Base-by-base conservation (phyloP, 2,113 vertebrate species). In the Phoenicopterus ruber region DNA sequence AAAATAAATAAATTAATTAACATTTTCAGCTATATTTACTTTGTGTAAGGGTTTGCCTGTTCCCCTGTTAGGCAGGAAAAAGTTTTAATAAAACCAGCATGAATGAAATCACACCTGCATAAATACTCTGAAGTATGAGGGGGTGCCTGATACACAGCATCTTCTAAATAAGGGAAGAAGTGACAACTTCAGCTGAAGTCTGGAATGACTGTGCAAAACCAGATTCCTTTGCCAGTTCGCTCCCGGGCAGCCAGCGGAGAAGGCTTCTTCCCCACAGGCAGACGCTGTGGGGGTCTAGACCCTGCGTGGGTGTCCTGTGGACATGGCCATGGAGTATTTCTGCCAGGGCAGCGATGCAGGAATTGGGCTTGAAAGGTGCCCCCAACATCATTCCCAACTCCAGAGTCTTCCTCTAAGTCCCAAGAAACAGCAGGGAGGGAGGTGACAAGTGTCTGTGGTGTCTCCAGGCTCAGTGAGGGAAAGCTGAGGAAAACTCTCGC, bases 231-330 rank as follows among this genome's bases (percentile, higher is more conserved):
- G 28, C 22, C 38, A 52, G 7, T 62, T n/a, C 36, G 11, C 16
- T 61, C 10, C 28, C 2, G 0, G 55, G 11, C 2, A 0, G 16
- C 29, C 29, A 66, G 46, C 12, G 5, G 15, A 70, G 24, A 38
- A 28, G 20, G 16, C 19, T 61, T 52, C 29, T 66, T 81, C 21
- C 22, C 7, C 34, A 55, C 13, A 40, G 32, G 36, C 13, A 85
- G 32, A 22, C 12, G 12, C 24, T 40, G 17, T 16, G 20, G 10
- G 8, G 7, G 18, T 47, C 18, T 32, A 82, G 13, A 85, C 2
- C 5, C 29, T 2, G 1, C 9, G 3, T 17, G 10, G 8, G 7
- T 0, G 2, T 70, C 6, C 29, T 36, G 17, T 70, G 18, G 36
- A 42, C 4, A 2, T 17, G 29, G 19, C 21, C 55, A 40, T 2